These are phyloP conservation scores for Dermatophagoides farinae DNA, from an alignment of 1,140 invertebrate species.

Conservation along the genomic window DNA sequence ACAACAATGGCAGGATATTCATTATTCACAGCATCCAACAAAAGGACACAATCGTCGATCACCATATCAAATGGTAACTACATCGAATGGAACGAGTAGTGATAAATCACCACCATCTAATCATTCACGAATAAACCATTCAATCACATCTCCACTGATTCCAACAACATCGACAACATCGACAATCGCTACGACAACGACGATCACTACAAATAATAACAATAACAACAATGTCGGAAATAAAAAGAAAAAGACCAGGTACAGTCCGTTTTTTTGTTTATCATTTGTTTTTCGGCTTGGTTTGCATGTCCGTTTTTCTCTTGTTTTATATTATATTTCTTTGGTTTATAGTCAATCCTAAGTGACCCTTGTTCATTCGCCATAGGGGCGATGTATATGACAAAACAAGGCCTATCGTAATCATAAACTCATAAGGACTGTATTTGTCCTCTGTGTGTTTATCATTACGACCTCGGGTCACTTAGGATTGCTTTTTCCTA, in stretches of 20 bases:
- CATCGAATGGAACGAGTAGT: not conserved
- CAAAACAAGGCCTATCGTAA: not conserved
- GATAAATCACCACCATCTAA: not conserved
- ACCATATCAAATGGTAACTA: not conserved
- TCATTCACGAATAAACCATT: not conserved
- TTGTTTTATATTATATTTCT: not conserved
- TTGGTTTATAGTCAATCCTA: not conserved
- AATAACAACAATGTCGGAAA: not conserved
- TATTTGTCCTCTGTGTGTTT: not conserved
- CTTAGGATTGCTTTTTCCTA: constrained; percentile 3
- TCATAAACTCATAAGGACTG: not conserved
- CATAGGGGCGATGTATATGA: not conserved
- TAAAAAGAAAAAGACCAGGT: constrained; percentile 15
- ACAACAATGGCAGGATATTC: not conserved
- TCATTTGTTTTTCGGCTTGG: not conserved
- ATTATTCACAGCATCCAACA: not conserved
- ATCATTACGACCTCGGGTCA: not conserved
- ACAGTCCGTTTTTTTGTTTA: not conserved
- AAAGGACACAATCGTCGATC: not conserved
- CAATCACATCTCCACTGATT: not conserved
- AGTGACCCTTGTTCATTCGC: not conserved
- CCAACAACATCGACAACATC: not conserved
- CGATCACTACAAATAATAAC: not conserved
- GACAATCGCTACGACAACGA: not conserved
- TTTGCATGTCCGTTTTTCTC: not conserved